Percentiles rank a stretch among this genome's conserved stretches.
phyloP scores from a whole-genome alignment of 2,113 vertebrate genomes.

The Dicaeum eximium region DNA sequence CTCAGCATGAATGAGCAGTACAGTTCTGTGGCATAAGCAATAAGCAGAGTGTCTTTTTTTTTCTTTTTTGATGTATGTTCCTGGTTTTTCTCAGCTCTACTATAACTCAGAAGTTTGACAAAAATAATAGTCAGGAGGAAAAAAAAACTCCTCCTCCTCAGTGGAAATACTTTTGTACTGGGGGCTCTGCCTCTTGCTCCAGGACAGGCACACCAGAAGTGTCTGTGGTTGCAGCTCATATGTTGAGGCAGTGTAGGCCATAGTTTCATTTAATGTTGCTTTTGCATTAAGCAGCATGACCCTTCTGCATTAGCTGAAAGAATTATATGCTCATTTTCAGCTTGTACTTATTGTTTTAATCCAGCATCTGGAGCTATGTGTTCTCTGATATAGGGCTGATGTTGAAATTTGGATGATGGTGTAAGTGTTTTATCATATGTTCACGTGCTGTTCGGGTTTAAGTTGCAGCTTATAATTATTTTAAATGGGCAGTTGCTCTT shows the following conservation, averaged over 20 bases:
- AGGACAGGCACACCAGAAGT: neutral
- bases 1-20: neutral
- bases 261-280: neutral
- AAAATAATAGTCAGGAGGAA: neutral
- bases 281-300: neutral
- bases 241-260: neutral
- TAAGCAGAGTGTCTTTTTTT: neutral
- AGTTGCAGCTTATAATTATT: slow-evolving; percentile 57
- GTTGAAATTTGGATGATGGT: neutral
- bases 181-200: neutral
- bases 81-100: neutral
- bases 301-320: slow-evolving; percentile 22
- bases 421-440: slow-evolving; percentile 23
- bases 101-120: neutral
- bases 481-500: slow-evolving; percentile 51
- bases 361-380: slow-evolving; percentile 49
- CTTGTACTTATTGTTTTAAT: slow-evolving; percentile 42
- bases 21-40: neutral
- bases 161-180: neutral
- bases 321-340: slow-evolving; percentile 34
- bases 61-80: neutral
- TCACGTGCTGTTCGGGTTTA: neutral
- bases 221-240: neutral
- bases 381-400: slow-evolving; percentile 3
- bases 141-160: neutral